Evolutionary conservation across 2,797 vertebrate genomes (phyloP), one percentile per base, ranked within the genome.

Genomic region (Sebastes miniatus): DNA sequence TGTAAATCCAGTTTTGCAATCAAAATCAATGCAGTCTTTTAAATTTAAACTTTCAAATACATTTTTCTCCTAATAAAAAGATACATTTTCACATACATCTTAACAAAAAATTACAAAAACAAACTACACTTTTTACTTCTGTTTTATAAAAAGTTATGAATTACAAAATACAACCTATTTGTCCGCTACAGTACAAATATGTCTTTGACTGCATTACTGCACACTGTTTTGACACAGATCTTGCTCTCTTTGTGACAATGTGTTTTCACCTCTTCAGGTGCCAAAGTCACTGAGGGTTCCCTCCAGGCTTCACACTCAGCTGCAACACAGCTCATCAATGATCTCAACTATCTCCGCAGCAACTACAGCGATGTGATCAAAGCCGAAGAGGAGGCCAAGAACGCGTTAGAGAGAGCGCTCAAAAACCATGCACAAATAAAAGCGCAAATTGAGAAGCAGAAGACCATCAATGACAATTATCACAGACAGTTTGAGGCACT

Each of bases 291-390:
- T 73, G 68, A 86, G 18, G 56, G 0, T 6, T 83, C 89, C 61
- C 8, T 70, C 31, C 71, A 83, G 1, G 57, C 61, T 69, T 64
- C 80, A 61, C 54, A 84, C 27, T 29, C 75, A 57, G 47, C 69
- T 71, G 66, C 64, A 76, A 14, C 57, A 10, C 9, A 86, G 67
- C 61, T 89, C 75, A 75, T 73, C 66, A 62, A 1, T 56, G 70
- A 93, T 69, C 66, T 95, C 1, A 24, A 70, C 10, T 12, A 74
- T 34, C 36, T 39, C 12, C 36, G 36, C 13, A 14, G 12, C 11
- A 91, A 92, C 73, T 68, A 91, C 81, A 92, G 81, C 3, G 58
- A 81, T 4, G 63, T 89, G 61, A 77, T 85, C 0, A 1, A 80
- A 57, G 89, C 82, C 0, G 52, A 63, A 62, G 63, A 89, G 9